phyloP scores from a whole-genome alignment of 2,888 invertebrate genomes.

The Tortricodes alternella region DNA sequence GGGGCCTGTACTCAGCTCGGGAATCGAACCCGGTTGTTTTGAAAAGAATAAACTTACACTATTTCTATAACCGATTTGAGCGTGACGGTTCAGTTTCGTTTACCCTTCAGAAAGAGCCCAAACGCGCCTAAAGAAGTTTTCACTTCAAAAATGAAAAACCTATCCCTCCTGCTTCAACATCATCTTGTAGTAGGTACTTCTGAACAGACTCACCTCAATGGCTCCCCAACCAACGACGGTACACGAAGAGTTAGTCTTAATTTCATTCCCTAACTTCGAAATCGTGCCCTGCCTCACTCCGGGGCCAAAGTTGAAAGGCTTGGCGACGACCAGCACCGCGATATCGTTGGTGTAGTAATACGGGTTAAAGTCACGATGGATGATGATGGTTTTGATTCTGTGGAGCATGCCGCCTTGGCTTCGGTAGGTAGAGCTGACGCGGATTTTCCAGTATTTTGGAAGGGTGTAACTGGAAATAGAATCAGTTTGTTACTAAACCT shows the following conservation, averaged over 20 bases:
- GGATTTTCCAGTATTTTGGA: conserved; percentile 65
- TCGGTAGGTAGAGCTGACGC: conserved; percentile 69
- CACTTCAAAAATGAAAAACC: too few relatives aligned
- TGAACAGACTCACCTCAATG: conserved; percentile 49
- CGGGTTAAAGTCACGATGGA: conserved; percentile 61
- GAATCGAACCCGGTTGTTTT: too few relatives aligned
- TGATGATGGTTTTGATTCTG: conserved; percentile 59
- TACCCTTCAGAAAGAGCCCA: too few relatives aligned
- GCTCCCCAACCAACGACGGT: conserved; percentile 72
- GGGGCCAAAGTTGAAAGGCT: conserved; percentile 51
- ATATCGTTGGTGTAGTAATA: conserved; percentile 67
- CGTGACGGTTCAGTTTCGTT: too few relatives aligned
- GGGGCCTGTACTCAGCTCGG: too few relatives aligned
- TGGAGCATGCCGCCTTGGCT: conserved; percentile 60
- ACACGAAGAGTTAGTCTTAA: conserved; percentile 55
- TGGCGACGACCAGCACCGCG: conserved; percentile 58
- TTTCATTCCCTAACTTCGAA: conserved; percentile 58
- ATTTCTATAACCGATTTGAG: too few relatives aligned
- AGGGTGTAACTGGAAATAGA: conserved; percentile 56
- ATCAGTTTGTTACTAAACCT: neutral
- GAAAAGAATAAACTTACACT: too few relatives aligned
- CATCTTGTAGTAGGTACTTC: neutral
- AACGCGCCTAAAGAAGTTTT: too few relatives aligned
- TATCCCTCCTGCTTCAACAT: too few relatives aligned
- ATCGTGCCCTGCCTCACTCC: conserved; percentile 66